A percentile compares a stretch with the other conserved stretches of the same genome.
Conservation (phyloP, 2,113 vertebrate species). For the Ageneiosus marmoratus region DNA sequence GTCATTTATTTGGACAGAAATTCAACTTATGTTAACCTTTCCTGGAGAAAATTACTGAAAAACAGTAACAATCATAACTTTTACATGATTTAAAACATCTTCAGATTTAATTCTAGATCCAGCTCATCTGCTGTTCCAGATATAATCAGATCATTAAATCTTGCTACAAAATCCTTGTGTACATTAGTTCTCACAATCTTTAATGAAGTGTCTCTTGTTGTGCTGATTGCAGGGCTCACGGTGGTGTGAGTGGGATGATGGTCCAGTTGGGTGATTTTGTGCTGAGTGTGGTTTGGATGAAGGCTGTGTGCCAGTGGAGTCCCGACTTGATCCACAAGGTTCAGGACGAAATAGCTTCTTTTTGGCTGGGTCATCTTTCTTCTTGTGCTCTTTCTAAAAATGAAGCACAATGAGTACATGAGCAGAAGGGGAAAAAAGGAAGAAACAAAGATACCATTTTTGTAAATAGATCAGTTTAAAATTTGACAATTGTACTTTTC, state of each 20-base stretch:
- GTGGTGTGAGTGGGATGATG: slow-evolving; percentile 83
- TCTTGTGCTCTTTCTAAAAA: slow-evolving; percentile 85
- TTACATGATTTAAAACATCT: background rate
- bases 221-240: slow-evolving; percentile 81
- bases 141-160: background rate
- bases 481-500: no score
- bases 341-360: slow-evolving; percentile 87
- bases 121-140: background rate
- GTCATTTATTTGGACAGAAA: background rate
- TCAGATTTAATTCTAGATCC: background rate
- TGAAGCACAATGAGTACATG: slow-evolving; percentile 5
- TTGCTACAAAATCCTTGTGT: background rate
- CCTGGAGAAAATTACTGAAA: background rate
- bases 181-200: slow-evolving; percentile 73
- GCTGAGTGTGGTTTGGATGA: slow-evolving; percentile 78
- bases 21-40: background rate
- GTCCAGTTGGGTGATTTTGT: slow-evolving; percentile 67
- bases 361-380: slow-evolving; percentile 82
- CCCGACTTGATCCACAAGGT: slow-evolving; percentile 85
- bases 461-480: background rate
- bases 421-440: background rate
- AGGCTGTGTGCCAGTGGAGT: slow-evolving; percentile 81
- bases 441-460: background rate
- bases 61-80: background rate
- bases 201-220: slow-evolving; percentile 91